Evolutionary conservation across 1,140 invertebrate genomes (phyloP), one percentile per base, ranked within the genome.

Genomic region (Charaxes varanes): DNA sequence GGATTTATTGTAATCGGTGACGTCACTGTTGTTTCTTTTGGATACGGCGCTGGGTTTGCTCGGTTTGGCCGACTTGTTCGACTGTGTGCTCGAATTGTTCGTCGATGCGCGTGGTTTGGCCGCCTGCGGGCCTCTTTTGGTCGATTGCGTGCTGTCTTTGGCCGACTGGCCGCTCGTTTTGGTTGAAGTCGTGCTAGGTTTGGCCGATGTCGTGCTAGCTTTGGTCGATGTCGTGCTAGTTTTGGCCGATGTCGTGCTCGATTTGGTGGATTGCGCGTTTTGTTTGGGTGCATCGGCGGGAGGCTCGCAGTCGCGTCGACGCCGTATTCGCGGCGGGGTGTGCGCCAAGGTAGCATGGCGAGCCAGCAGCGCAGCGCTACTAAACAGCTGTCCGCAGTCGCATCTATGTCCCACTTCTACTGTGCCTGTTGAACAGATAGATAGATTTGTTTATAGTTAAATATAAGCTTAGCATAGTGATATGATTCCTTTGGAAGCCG

Each of bases 321-420:
- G 57, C 0, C 74, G 69, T 27, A 68, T 61, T 7, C 74, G 50
- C 10, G 83, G 83, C 38, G 83, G 83, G 6, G 83, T 85, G 63
- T 84, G 83, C 28, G 77, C 76, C 0, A 82, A 57, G 4, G 61
- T 56, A 1, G 78, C 73, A 63, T 83, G 83, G 1, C 74, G 58
- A 24, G 68, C 53, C 28, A 85, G 47, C n/a, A 84, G 38, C 19
- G 73, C 70, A 3, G 72, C 79, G 41, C 68, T 82, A 27, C 68
- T 76, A 50, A 85, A 85, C 38, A 72, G 35, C 35, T 84, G 64
- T 1, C 82, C 82, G 43, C 82, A 85, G 45, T 85, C 82, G 32
- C 82, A 85, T 3, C 74, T 49, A 35, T 81, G 78, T 19, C 70
- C 73, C 6, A 62, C 53, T 22, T 66, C 66, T 14, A 38, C 37